Base-by-base conservation (phyloP, 2,888 invertebrate species). In the Creontiades dilutus region DNA sequence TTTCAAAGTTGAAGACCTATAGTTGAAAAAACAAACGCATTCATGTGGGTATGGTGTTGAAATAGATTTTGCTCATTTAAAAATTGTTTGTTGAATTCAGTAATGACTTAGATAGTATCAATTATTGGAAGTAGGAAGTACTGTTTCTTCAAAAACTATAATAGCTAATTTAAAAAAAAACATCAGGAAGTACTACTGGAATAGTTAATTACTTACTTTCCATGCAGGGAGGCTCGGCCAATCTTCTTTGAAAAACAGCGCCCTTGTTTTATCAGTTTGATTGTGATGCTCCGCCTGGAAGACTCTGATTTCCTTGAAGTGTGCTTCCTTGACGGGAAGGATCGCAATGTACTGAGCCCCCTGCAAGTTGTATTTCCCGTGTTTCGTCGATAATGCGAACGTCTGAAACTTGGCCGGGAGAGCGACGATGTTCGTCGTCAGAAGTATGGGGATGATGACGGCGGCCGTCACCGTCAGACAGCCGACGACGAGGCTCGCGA, bases 341-440 rank as follows among this genome's bases (percentile, higher is more conserved):
- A 92, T 89, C 47, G 92, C 92, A 28, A 92, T 92, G 90, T 92
- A 92, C 47, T 92, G 92, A 23, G 90, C 90, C 9, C 92, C 92
- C 78, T 92, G 92, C 27, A 91, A 80, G 11, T 89, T 90, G 87
- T 90, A 90, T 80, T 89, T 90, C 19, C 91, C 91, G 68, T 92
- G 91, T 89, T 91, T 90, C 89, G 91, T 92, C 47, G 92, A 92
- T 52, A 92, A 89, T 0, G 92, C 91, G 91, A 92, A 92, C 48
- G 92, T 92, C 78, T 92, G 92, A 80, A 92, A 91, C 86, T 92
- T 91, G 27, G 92, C 92, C 14, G 92, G 92, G 37, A 92, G 91
- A 11, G 94, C 81, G 92, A 93, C 92, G 91, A 93, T 61, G 92
- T 93, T 91, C 93, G 93, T 90, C 92, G 92, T 89, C 82, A 93